Evolutionary conservation across 2,113 vertebrate genomes (phyloP).

Genomic region (Cyanoderma ruficeps): DNA sequence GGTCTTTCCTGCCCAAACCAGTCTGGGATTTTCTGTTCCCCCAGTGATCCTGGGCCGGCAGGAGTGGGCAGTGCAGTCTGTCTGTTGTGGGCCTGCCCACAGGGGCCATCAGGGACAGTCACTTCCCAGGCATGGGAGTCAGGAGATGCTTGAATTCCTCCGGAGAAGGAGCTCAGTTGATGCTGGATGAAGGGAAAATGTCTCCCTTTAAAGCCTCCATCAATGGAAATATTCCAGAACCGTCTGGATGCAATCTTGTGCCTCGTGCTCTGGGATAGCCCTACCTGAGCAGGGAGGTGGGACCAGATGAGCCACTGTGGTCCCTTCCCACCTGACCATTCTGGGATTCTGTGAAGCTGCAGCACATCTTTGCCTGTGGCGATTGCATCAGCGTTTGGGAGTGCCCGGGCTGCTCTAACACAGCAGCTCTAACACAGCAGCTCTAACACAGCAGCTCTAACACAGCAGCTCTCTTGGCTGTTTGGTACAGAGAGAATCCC

Average conservation of each 20-base stretch:
- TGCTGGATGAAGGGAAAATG: neutral
- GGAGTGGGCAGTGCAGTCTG: neutral
- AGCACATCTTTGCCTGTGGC: fast-evolving
- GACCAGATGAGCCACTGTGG: no score
- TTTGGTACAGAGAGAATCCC: neutral
- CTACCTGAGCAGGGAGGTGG: neutral
- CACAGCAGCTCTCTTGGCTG: neutral
- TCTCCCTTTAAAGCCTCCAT: neutral
- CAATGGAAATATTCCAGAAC: neutral
- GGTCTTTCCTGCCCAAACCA: neutral
- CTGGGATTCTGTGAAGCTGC: neutral
- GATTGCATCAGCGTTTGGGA: neutral
- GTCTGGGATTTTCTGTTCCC: neutral
- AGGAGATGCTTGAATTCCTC: neutral
- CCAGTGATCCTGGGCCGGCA: neutral
- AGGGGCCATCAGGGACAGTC: neutral
- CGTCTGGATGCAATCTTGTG: neutral
- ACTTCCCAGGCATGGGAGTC: neutral
- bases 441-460: no score
- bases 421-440: neutral
- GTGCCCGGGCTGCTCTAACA: no score
- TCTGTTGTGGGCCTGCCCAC: neutral
- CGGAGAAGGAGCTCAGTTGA: neutral
- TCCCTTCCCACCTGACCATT: neutral
- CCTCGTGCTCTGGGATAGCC: neutral